Conservation (phyloP, 2,113 vertebrate species). For the Aramus guarauna region DNA sequence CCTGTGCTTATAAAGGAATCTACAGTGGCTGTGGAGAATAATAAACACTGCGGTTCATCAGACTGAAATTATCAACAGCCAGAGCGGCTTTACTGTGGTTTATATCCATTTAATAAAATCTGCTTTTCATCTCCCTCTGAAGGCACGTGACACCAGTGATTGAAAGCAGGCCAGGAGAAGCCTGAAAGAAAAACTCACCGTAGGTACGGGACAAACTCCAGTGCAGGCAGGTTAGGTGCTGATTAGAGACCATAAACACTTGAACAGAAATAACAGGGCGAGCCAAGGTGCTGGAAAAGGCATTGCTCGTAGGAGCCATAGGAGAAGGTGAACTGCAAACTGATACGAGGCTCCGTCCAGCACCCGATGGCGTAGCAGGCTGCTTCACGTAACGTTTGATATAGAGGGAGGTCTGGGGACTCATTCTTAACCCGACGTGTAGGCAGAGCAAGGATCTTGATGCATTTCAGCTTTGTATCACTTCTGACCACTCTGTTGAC, state of each 20-base stretch:
- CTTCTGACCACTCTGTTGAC: background rate
- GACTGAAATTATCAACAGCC: background rate
- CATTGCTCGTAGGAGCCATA: background rate
- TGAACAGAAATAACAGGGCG: background rate
- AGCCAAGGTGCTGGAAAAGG: background rate
- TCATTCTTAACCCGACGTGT: background rate
- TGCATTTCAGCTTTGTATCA: background rate
- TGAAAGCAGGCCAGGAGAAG: conserved; percentile 47
- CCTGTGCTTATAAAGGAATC: background rate
- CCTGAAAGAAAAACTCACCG: background rate
- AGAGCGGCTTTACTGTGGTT: background rate
- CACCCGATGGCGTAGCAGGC: background rate
- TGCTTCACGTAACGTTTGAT: background rate
- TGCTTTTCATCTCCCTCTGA: conserved; percentile 20
- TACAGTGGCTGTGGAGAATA: background rate
- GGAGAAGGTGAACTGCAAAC: background rate
- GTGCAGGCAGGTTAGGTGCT: conserved; percentile 15
- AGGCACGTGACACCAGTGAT: background rate
- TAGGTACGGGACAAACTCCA: background rate
- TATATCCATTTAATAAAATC: conserved; percentile 13
- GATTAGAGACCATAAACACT: conserved; percentile 56
- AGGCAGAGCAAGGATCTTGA: background rate
- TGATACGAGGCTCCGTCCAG: background rate
- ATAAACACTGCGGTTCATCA: background rate
- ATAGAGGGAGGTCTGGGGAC: background rate